phyloP scores from a whole-genome alignment of 2,113 vertebrate genomes.

The Meriones unguiculatus region DNA sequence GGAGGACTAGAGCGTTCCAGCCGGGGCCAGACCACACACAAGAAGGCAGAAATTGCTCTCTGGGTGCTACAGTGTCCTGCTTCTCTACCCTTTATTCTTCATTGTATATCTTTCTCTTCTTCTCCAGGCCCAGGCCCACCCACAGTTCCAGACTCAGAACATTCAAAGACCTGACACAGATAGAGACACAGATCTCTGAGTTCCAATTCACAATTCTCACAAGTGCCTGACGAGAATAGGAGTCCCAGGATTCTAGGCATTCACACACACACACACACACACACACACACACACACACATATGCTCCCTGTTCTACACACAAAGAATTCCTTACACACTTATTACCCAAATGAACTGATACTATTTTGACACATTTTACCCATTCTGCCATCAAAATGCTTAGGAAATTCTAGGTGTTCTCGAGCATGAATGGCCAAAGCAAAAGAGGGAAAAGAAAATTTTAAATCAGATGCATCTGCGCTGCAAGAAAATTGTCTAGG shows the following conservation, averaged over 20 bases:
- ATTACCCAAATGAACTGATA: conserved; percentile 1
- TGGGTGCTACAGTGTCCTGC: background rate
- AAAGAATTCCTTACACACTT: background rate
- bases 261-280: background rate
- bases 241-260: background rate
- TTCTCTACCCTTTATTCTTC: background rate
- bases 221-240: background rate
- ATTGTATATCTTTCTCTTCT: background rate
- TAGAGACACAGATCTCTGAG: background rate
- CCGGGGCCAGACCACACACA: background rate
- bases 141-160: conserved; percentile 1
- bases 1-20: background rate
- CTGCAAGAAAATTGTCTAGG: conserved; percentile 62
- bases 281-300: background rate
- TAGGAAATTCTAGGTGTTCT: background rate
- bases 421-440: background rate
- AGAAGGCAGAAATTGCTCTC: background rate
- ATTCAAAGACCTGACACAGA: background rate
- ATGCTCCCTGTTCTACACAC: background rate
- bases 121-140: background rate
- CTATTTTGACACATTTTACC: background rate
- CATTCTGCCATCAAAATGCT: conserved; percentile 57
- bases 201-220: conserved; percentile 17
- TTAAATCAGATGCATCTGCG: conserved; percentile 18
- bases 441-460: background rate